phyloP scores from a whole-genome alignment of 1,140 invertebrate species.

The Meteorus sp. region DNA sequence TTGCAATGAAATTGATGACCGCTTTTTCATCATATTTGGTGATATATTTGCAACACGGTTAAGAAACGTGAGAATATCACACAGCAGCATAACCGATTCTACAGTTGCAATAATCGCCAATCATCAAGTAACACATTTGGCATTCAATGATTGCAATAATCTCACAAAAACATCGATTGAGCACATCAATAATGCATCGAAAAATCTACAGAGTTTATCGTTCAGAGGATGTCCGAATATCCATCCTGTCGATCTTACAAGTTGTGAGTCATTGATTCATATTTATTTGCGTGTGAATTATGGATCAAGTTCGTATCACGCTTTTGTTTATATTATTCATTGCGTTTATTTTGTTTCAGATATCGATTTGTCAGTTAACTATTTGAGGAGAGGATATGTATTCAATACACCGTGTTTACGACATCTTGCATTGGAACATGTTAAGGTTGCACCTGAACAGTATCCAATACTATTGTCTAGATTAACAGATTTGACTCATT shows the following conservation, averaged over 20 bases:
- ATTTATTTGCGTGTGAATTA: too few relatives aligned
- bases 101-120: slow-evolving; percentile 69
- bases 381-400: slow-evolving; percentile 57
- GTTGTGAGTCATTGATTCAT: slow-evolving; percentile 35
- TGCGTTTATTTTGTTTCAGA: slow-evolving; percentile 37
- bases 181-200: slow-evolving; percentile 61
- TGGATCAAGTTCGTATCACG: slow-evolving; percentile 43
- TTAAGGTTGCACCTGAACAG: slow-evolving; percentile 54
- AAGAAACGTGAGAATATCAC: slow-evolving; percentile 68
- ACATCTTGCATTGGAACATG: slow-evolving; percentile 64
- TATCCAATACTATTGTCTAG: slow-evolving; percentile 63
- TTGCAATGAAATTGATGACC: slow-evolving; percentile 62
- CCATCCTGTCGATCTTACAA: slow-evolving; percentile 19
- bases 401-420: slow-evolving; percentile 69
- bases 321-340: slow-evolving; percentile 44
- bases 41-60: slow-evolving; percentile 70
- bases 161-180: slow-evolving; percentile 65
- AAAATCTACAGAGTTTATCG: slow-evolving; percentile 55
- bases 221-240: slow-evolving; percentile 32
- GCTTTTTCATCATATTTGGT: slow-evolving; percentile 72
- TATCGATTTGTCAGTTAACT: slow-evolving; percentile 51
- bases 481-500: slow-evolving; percentile 67
- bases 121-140: slow-evolving; percentile 73
- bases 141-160: slow-evolving; percentile 71
- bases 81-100: slow-evolving; percentile 71